Base-by-base conservation (phyloP, 2,888 invertebrate genomes). In the Ectemnius lituratus region DNA sequence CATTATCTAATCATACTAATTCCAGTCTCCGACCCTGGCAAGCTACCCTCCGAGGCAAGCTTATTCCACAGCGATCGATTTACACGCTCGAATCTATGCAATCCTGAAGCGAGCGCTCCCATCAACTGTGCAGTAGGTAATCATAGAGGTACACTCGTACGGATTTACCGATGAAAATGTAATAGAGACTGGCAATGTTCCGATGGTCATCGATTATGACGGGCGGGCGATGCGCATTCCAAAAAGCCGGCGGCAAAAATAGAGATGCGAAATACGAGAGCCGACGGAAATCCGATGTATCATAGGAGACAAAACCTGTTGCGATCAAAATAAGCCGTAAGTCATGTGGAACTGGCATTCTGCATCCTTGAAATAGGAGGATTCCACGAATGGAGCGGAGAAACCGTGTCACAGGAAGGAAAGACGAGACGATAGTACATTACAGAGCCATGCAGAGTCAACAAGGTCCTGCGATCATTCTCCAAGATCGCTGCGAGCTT, bases 371-470 rank as follows among this genome's bases (percentile, higher is more conserved):
- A 37, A 57, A 28, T 27, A 47, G 46, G 37, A 13, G n/a, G 20
- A 47, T 67, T 60, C 27, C 56, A 13, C 16, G 58, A 58, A 63
- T 27, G 8, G 37, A 37, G n/a, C 37, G 28, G n/a, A 56, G 60
- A 63, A 56, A 67, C 56, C n/a, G 11, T 47, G 56, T 72, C 67
- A 27, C 52, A 11, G 37, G 60, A 56, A 52, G 27, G 63, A 64
- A 72, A 72, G 18, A 13, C 27, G 67, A 72, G 65, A 62, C 57
- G 45, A 57, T 20, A 56, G 47, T 57, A 61, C 23, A 49, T 49
- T 56, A 63, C 37, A 23, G 52, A 49, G 27, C 14, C 59, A 58
- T 60, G 60, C 47, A 71, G 27, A 28, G 28, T 16, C 37, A 14
- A 62, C 37, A 13, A 18, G 37, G n/a, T 16, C 16, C 14, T 52